These are phyloP conservation scores for Drosophila prostipennis DNA, from an alignment of 2,888 invertebrate genomes.

Conservation along the genomic window DNA sequence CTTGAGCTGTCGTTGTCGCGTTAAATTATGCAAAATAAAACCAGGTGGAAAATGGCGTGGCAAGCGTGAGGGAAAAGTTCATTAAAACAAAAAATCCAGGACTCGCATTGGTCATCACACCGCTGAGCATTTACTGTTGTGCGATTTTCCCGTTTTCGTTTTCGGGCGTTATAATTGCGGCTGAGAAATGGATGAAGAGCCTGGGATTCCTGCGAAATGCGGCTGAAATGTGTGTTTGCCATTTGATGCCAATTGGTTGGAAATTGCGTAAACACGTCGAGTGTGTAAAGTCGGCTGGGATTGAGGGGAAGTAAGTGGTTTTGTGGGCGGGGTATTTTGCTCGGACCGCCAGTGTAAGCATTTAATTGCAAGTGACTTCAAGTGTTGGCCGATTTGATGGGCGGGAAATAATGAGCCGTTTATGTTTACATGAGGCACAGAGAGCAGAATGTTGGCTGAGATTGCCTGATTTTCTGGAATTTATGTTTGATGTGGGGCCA, in stretches of 20 bases:
- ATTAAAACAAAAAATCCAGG: slow-evolving; percentile 47
- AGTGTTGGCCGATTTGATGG: slow-evolving; percentile 33
- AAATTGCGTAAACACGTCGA: slow-evolving; percentile 55
- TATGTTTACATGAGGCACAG: slow-evolving; percentile 18
- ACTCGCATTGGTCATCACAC: slow-evolving; percentile 46
- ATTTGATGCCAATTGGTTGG: slow-evolving; percentile 61
- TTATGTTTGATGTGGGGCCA: slow-evolving; percentile 14
- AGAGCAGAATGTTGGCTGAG: slow-evolving; percentile 1
- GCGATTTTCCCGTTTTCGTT: not conserved
- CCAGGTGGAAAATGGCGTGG: slow-evolving; percentile 11
- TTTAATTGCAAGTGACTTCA: slow-evolving; percentile 48
- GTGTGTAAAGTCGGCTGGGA: slow-evolving; percentile 15
- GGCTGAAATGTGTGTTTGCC: slow-evolving; percentile 45
- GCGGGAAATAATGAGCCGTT: slow-evolving; percentile 42
- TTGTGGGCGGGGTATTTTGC: not conserved
- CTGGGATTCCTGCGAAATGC: slow-evolving; percentile 14
- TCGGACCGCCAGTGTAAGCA: slow-evolving; percentile 30
- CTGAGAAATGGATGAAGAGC: slow-evolving; percentile 6
- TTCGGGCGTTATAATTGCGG: slow-evolving; percentile 35
- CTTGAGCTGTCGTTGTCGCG: slow-evolving; percentile 56
- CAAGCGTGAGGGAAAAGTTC: slow-evolving; percentile 24
- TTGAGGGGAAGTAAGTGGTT: not conserved
- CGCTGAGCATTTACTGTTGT: slow-evolving; percentile 39
- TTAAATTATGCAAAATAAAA: slow-evolving; percentile 66
- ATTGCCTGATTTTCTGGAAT: slow-evolving; percentile 32